Evolutionary conservation across 1,140 invertebrate genomes (phyloP).

Genomic region (Rhopalosiphum maidis): DNA sequence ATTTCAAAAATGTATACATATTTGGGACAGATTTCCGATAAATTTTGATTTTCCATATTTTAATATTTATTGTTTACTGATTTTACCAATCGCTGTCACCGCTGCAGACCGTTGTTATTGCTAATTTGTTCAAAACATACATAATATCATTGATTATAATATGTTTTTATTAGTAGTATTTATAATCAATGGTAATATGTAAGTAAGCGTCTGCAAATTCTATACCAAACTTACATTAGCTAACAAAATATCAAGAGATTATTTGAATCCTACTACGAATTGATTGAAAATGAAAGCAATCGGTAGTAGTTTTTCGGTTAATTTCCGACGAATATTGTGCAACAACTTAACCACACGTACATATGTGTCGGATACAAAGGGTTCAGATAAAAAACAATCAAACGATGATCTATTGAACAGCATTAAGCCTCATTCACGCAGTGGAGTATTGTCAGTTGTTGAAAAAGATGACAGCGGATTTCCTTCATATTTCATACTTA

Average conservation of each 20-base stretch:
- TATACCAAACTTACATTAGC: neutral
- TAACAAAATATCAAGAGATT: neutral
- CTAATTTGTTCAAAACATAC: neutral
- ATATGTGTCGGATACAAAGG: neutral
- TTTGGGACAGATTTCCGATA: neutral
- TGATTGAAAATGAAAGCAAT: constrained; percentile 25
- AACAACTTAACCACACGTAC: neutral
- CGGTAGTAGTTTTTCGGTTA: neutral
- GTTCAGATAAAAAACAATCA: neutral
- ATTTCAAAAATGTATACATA: no score
- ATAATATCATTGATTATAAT: no score
- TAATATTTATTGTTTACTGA: neutral
- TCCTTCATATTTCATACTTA: constrained; percentile 13
- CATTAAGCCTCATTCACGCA: neutral
- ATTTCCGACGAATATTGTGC: neutral
- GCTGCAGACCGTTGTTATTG: neutral
- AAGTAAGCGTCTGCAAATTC: neutral
- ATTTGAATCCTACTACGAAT: neutral
- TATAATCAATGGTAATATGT: neutral
- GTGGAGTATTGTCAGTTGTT: neutral
- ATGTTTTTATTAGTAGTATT: no score
- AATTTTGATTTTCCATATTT: neutral
- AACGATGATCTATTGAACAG: neutral
- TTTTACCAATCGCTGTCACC: neutral
- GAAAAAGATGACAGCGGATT: constrained; percentile 22